Evolutionary conservation across 2,113 vertebrate species (phyloP).

Genomic region (Dasyornis broadbenti): DNA sequence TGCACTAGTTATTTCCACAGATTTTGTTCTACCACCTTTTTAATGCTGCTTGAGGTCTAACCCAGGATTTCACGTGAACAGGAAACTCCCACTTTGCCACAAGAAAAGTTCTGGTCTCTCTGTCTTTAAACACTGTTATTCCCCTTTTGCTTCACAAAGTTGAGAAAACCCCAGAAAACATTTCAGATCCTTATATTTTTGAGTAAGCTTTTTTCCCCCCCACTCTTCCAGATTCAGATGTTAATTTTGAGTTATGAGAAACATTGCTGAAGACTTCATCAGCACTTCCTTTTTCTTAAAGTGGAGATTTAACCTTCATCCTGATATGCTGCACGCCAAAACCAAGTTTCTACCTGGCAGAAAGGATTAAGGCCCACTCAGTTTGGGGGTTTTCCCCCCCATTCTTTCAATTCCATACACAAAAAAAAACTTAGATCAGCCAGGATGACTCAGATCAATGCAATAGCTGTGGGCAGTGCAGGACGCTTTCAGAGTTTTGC

Average conservation of each 20-base stretch:
- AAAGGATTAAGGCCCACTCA: not conserved
- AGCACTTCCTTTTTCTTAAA: not conserved
- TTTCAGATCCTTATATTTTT: slow-evolving; percentile 35
- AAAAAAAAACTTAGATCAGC: not conserved
- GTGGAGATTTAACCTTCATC: not conserved
- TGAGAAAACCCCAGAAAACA: slow-evolving; percentile 22
- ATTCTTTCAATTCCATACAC: not conserved
- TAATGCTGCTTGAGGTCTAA: not conserved
- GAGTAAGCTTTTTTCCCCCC: not conserved
- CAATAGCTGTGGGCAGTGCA: rapidly evolving
- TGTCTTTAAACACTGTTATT: slow-evolving; percentile 13
- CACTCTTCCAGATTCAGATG: not conserved
- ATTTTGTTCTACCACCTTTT: not conserved
- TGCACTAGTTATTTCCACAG: not conserved
- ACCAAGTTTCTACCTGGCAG: not conserved
- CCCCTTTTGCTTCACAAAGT: slow-evolving; percentile 1
- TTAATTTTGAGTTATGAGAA: not conserved
- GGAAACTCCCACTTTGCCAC: not conserved
- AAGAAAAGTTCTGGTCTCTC: not conserved
- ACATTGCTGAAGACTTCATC: not conserved
- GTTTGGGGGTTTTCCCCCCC: not conserved
- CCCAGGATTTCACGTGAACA: not conserved
- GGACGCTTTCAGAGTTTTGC: not conserved
- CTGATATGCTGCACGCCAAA: not conserved
- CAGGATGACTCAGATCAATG: not conserved